Evolutionary conservation across 2,888 invertebrate genomes (phyloP), one percentile per base, ranked within the genome.

Genomic region (Drosophila paramelanica): DNA sequence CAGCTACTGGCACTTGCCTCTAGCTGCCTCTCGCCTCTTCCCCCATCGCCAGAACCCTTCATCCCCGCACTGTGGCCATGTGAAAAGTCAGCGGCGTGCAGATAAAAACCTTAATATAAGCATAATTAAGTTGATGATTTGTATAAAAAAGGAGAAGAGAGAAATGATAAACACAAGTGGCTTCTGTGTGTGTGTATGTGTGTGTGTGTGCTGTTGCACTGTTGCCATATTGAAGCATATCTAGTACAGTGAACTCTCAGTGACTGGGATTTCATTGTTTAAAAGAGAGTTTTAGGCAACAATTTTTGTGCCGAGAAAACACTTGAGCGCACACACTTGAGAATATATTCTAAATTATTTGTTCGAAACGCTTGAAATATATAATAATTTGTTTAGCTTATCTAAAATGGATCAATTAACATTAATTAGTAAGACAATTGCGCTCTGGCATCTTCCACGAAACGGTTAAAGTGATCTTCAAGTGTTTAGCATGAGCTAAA

Each of bases 61-160:
- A 11, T 36, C 10, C 43, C 38, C 45, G 13, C 23, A 33, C 53
- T 31, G 67, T 31, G 64, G 50, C 73, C 80, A 88, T 88, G 88
- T 86, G 84, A 86, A 86, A 83, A 88, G 71, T 78, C 78, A 66
- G 69, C 76, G 64, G 70, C 86, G 80, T 82, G 81, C 85, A 85
- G 82, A 88, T 84, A 81, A 77, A 84, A 88, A 85, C 82, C 82
- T 89, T 88, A 84, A 84, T 85, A 88, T 84, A 85, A 84, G 88
- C 88, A 89, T 88, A 88, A 88, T 88, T 88, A 89, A 89, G 89
- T 88, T 87, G 89, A 89, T 88, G 88, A 89, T 87, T 89, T 87
- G 82, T 84, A 89, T 80, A 89, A 88, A 79, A 81, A 80, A 79
- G 82, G 75, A 70, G 79, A 81, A 66, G 80, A 77, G 78, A 65